Conservation (phyloP, 2,888 invertebrate genomes). For the Patella pellucida region DNA sequence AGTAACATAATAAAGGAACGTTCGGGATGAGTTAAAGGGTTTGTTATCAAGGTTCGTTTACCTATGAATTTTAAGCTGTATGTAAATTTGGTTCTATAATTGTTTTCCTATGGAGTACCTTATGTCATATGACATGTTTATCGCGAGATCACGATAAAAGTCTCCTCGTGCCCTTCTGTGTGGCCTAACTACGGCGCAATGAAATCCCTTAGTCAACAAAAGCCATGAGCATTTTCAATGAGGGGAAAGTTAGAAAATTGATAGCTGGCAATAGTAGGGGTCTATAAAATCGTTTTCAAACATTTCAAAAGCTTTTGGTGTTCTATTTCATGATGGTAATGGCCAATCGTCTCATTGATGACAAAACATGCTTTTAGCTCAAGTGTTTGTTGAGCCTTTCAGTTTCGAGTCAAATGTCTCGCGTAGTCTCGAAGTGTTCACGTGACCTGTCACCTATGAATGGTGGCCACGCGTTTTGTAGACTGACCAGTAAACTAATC, state of each 20-base stretch:
- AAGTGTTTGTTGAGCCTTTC: slow-evolving; percentile 9
- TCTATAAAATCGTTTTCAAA: slow-evolving; percentile 8
- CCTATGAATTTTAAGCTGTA: no score
- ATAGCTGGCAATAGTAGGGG: not conserved
- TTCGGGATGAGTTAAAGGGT: no score
- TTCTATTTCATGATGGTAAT: slow-evolving; percentile 10
- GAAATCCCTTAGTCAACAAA: not conserved
- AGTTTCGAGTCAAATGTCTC: slow-evolving; percentile 9
- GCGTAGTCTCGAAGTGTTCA: slow-evolving; percentile 4
- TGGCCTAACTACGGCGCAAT: not conserved
- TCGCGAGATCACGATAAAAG: no score
- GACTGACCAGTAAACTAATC: not conserved
- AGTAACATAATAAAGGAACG: no score
- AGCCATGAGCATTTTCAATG: not conserved
- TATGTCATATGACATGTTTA: no score
- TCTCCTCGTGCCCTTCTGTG: not conserved
- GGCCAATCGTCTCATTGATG: slow-evolving; percentile 7
- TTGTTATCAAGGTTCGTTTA: no score
- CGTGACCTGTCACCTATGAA: slow-evolving; percentile 9
- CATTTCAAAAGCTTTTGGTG: slow-evolving; percentile 9
- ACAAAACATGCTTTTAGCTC: slow-evolving; percentile 10
- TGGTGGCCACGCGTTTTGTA: not conserved
- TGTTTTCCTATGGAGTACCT: no score
- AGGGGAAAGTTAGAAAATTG: slow-evolving; percentile 5
- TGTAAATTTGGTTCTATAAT: no score